Evolutionary conservation across 2,797 vertebrate genomes (phyloP).

Genomic region (Diplodus puntazzo): DNA sequence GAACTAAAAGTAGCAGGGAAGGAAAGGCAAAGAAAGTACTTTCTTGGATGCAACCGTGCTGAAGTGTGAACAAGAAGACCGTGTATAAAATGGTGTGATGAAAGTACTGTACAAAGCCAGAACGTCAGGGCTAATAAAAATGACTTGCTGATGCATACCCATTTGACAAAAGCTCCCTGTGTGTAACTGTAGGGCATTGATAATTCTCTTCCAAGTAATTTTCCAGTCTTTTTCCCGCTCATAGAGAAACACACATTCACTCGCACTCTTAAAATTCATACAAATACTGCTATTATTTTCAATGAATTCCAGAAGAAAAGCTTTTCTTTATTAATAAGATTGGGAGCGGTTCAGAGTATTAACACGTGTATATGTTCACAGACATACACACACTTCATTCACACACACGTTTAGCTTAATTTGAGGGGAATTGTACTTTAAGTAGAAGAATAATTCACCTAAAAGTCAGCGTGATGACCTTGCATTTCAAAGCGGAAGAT

Average conservation of each 20-base stretch:
- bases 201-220: slow-evolving; percentile 10
- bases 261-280: neutral
- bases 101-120: neutral
- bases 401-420: slow-evolving; percentile 17
- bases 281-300: neutral
- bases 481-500: slow-evolving; percentile 28
- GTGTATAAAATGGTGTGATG: neutral
- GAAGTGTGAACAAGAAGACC: neutral
- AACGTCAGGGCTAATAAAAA: neutral
- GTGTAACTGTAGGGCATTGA: slow-evolving; percentile 11
- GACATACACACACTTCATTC: neutral
- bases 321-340: neutral
- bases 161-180: neutral
- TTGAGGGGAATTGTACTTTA: slow-evolving; percentile 10
- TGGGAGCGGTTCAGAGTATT: slow-evolving; percentile 14
- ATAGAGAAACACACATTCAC: neutral
- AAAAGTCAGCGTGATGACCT: slow-evolving; percentile 15
- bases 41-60: neutral
- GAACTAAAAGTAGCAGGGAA: neutral
- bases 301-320: too few relatives aligned
- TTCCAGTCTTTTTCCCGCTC: neutral
- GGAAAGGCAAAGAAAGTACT: neutral
- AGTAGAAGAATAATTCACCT: slow-evolving; percentile 23
- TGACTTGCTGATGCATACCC: neutral
- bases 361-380: neutral